Conservation (phyloP, 1,140 invertebrate species). For the Zaprionus capensis region DNA sequence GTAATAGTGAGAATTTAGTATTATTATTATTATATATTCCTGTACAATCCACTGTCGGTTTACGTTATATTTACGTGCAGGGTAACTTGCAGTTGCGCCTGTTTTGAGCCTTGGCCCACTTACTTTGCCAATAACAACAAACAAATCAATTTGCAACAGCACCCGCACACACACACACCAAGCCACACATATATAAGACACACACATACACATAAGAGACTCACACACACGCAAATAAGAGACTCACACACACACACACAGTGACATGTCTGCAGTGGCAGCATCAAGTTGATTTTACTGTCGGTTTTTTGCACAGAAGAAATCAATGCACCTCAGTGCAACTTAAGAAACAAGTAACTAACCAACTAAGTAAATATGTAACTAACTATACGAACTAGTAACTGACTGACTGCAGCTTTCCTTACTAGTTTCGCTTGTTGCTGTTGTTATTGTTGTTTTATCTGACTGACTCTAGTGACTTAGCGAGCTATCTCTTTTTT, state of each 20-base stretch:
- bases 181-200: neutral
- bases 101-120: neutral
- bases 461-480: constrained; percentile 1
- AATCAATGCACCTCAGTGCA: constrained; percentile 6
- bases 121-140: neutral
- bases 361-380: neutral
- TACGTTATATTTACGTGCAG: neutral
- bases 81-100: neutral
- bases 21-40: neutral
- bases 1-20: no score
- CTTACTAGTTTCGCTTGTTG: neutral
- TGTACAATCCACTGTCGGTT: neutral
- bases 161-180: neutral
- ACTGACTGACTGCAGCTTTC: neutral
- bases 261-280: neutral
- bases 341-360: constrained; percentile 3
- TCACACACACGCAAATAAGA: neutral
- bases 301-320: neutral
- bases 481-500: constrained; percentile 12
- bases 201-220: neutral
- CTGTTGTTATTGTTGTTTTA: neutral
- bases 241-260: neutral
- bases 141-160: constrained; percentile 11
- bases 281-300: constrained; percentile 1
- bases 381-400: neutral